Evolutionary conservation across 2,888 invertebrate species (phyloP), one percentile per base, ranked within the genome.

Genomic region (Volucella bombylans): DNA sequence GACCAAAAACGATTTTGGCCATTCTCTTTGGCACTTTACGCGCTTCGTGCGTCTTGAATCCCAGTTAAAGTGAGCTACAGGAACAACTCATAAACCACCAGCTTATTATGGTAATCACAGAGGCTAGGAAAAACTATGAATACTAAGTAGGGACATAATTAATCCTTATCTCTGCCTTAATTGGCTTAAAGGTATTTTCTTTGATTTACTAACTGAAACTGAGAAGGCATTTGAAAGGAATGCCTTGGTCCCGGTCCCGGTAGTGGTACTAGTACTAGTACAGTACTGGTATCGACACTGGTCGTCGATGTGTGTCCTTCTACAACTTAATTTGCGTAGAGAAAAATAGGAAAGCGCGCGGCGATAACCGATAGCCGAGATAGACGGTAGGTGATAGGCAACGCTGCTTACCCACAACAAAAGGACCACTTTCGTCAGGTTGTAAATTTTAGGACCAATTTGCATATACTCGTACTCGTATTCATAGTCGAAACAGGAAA

Each of bases 161-260:
- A 89, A 87, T 87, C 87, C 88, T 89, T 89, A 89, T 89, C 89
- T 86, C 87, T 82, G 87, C 76, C 82, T 87, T 87, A 90, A 88
- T 87, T 87, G 87, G 86, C 86, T 87, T 87, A 87, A 88, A 86
- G 85, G 76, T 68, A 85, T 85, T 85, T 85, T 85, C 77, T 80
- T 85, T 85, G 85, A 85, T 85, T 85, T 85, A 85, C 81, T 81
- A 85, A 85, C 85, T 85, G 85, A 85, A 85, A 85, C 85, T 85
- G 76, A 81, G 81, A 85, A 80, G 85, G 68, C 76, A 81, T 76
- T 76, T 76, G 71, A 62, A 71, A 77, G 71, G 80, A 85, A 77
- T 81, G 81, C 61, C 11, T 14, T 31, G 31, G 31, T 31, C 31
- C 31, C 31, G 31, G 31, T 31, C 31, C 31, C 31, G 31, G 31